Conservation (phyloP, 2,888 invertebrate species). For the Drosophila imparisetae region DNA sequence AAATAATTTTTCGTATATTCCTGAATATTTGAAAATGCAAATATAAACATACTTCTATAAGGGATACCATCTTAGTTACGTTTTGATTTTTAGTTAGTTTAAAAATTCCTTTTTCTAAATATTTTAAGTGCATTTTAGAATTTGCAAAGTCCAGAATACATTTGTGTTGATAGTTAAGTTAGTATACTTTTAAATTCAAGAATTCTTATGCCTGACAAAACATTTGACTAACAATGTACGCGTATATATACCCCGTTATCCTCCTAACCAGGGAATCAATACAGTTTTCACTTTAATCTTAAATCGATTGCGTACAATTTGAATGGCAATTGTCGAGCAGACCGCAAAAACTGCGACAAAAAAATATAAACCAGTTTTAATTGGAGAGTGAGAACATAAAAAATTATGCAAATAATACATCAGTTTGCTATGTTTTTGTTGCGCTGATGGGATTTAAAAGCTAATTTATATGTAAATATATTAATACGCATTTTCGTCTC, state of each 20-base stretch:
- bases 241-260: background rate
- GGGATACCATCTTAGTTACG: background rate
- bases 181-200: background rate
- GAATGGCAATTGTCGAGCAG: slow-evolving; percentile 36
- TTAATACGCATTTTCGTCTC: background rate
- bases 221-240: slow-evolving; percentile 19
- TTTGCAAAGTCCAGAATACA: background rate
- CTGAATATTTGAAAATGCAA: background rate
- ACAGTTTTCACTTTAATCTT: slow-evolving; percentile 22
- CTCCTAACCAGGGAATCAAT: background rate
- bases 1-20: background rate
- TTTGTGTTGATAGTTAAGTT: background rate
- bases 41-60: background rate
- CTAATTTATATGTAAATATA: slow-evolving; percentile 10
- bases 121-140: background rate
- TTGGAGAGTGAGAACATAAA: slow-evolving; percentile 11
- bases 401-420: slow-evolving; percentile 10
- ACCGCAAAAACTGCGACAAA: slow-evolving; percentile 35
- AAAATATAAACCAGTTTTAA: slow-evolving; percentile 25
- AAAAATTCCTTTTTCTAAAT: background rate
- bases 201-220: slow-evolving; percentile 30
- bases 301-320: slow-evolving; percentile 62
- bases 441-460: slow-evolving; percentile 4
- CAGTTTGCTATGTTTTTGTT: background rate
- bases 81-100: background rate